Base-by-base conservation (phyloP, 2,113 vertebrate genomes). In the Spermophilus dauricus region DNA sequence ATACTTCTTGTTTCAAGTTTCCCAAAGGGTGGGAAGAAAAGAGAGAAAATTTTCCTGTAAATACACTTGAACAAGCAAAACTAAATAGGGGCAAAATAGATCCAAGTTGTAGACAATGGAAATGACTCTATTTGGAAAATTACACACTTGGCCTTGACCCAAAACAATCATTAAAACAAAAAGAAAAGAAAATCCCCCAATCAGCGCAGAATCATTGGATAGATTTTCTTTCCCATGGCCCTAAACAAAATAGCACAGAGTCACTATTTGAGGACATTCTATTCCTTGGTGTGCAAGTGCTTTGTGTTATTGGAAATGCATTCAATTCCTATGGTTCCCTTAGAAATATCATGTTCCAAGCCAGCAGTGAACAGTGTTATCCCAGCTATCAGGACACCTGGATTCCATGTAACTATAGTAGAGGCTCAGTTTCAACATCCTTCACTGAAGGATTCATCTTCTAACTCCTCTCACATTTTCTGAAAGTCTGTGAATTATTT, bases 1-100 rank as follows among this genome's bases (percentile, higher is more conserved):
- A 76, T 86, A 18, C 13, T 92, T 91, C 61, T 76, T 96, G 80
- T 92, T 97, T 96, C 61, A 96, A 70, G 32, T 94, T 94, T 98
- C 91, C 94, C 39, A 63, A 90, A 73, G 26, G 24, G 12, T 65
- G 17, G 12, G 30, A 20, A 24, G 58, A 72, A 91, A 51, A 85
- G 10, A 82, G 53, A 89, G 34, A 87, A 86, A 75, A 84, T 26
- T 86, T 97, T 91, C 92, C 85, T 75, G 10, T 88, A 91, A 96
- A 88, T 82, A 67, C 51, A 65, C 80, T 87, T 85, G 48, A 81
- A 5, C 53, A 75, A 89, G 93, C 32, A 37, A 16, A 86, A 56
- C 34, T 90, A 77, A 87, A 69, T 37, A 95, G 26, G 6, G 18
- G 53, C 80, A 97, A 93, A 95, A 76, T 81, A 70, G n/a, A 91